Conservation (phyloP, 2,113 vertebrate genomes). For the Galbula dea region DNA sequence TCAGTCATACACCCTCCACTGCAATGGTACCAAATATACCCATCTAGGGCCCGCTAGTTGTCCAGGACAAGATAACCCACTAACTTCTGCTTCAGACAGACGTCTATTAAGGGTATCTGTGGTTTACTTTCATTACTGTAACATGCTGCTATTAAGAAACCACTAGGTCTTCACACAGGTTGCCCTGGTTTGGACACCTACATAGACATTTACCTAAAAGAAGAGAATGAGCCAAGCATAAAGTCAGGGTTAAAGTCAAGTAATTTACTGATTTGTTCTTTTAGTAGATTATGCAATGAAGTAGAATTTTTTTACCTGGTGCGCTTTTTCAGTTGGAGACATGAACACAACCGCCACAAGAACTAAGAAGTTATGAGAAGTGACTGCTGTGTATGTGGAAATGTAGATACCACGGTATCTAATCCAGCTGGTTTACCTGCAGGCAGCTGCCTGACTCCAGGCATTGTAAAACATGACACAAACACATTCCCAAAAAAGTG, state of each 20-base stretch:
- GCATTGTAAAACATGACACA: neutral
- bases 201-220: accelerated
- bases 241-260: neutral
- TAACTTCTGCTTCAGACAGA: neutral
- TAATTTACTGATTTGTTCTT: neutral
- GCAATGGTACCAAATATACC: neutral
- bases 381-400: neutral
- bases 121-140: neutral
- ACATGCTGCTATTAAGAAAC: neutral
- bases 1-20: neutral
- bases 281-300: neutral
- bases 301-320: neutral
- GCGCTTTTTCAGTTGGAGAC: neutral
- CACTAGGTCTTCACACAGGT: neutral
- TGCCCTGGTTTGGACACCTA: neutral
- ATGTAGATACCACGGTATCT: neutral
- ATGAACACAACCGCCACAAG: neutral
- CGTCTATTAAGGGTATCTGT: neutral
- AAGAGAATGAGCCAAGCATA: accelerated
- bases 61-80: neutral
- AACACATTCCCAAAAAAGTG: neutral
- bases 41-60: neutral
- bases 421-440: neutral
- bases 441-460: neutral
- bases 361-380: neutral